A percentile compares a stretch with the other conserved stretches of the same genome.
Evolutionary conservation across 2,888 invertebrate species (phyloP).

Genomic region (Eilema griseolum): DNA sequence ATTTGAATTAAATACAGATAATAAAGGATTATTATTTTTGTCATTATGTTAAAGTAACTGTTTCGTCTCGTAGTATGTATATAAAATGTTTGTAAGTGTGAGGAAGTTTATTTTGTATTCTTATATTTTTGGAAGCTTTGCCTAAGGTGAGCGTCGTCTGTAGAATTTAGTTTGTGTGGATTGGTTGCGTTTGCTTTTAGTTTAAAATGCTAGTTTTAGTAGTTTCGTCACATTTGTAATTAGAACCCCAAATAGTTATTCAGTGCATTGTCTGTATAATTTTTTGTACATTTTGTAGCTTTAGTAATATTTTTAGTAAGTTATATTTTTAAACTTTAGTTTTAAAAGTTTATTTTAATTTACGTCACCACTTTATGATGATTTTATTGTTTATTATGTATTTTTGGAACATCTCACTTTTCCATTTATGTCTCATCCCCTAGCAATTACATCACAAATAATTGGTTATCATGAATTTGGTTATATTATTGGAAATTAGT

Average conservation of each 20-base stretch:
- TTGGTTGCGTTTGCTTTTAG: slow-evolving; percentile 36
- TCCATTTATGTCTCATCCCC: background rate
- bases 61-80: slow-evolving; percentile 52
- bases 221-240: slow-evolving; percentile 37
- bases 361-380: background rate
- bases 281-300: slow-evolving; percentile 3
- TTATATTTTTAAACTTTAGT: background rate
- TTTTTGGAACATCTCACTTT: background rate
- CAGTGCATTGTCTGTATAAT: background rate
- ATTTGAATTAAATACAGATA: slow-evolving; percentile 28
- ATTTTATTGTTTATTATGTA: background rate
- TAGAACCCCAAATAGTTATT: slow-evolving; percentile 13
- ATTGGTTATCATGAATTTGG: background rate
- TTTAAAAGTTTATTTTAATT: background rate
- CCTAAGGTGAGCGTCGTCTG: slow-evolving; percentile 56
- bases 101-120: slow-evolving; percentile 51
- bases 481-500: background rate
- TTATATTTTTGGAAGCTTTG: slow-evolving; percentile 60
- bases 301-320: background rate
- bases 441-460: background rate
- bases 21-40: slow-evolving; percentile 24
- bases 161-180: slow-evolving; percentile 44
- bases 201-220: slow-evolving; percentile 30
- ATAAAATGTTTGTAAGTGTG: slow-evolving; percentile 54
- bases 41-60: slow-evolving; percentile 24